Evolutionary conservation across 2,888 invertebrate genomes (phyloP).

Genomic region (Drosophila sordidula): DNA sequence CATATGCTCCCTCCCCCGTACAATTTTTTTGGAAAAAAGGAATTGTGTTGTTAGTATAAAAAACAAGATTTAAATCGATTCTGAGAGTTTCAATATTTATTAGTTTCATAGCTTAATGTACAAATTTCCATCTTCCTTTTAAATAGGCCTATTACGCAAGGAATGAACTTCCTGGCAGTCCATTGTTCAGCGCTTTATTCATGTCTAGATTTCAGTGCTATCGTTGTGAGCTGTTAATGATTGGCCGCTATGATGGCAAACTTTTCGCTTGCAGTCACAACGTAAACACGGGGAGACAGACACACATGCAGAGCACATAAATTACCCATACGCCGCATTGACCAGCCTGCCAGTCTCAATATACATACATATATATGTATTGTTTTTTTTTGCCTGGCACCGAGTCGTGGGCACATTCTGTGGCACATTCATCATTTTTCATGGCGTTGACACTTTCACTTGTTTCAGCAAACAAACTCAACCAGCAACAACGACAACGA

Average conservation of each 20-base stretch:
- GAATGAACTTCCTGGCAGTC: conserved; percentile 1
- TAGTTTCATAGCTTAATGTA: not conserved
- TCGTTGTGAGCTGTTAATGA: conserved; percentile 53
- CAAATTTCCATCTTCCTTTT: not conserved
- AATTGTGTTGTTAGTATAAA: too few species aligned
- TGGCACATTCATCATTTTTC: conserved; percentile 75
- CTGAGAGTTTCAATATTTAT: too few species aligned
- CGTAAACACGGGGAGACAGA: conserved; percentile 4
- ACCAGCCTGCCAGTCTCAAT: conserved; percentile 52
- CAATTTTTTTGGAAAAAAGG: too few species aligned
- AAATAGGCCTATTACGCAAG: conserved; percentile 2
- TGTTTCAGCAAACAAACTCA: conserved; percentile 71
- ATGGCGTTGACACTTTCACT: conserved; percentile 80
- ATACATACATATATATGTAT: conserved; percentile 8
- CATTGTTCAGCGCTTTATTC: conserved; percentile 33
- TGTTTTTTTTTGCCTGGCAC: conserved; percentile 4
- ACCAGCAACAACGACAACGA: conserved; percentile 24
- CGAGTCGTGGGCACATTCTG: conserved; percentile 49
- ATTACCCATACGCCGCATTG: conserved; percentile 77
- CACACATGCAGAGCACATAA: conserved; percentile 57
- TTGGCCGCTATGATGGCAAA: conserved; percentile 34
- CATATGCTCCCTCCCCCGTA: too few species aligned
- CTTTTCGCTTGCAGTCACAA: conserved; percentile 64
- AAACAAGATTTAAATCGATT: too few species aligned
- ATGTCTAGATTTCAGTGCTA: conserved; percentile 38